Evolutionary conservation across 2,797 vertebrate species (phyloP), one percentile per base, ranked within the genome.

Genomic region (Botia kubotai): DNA sequence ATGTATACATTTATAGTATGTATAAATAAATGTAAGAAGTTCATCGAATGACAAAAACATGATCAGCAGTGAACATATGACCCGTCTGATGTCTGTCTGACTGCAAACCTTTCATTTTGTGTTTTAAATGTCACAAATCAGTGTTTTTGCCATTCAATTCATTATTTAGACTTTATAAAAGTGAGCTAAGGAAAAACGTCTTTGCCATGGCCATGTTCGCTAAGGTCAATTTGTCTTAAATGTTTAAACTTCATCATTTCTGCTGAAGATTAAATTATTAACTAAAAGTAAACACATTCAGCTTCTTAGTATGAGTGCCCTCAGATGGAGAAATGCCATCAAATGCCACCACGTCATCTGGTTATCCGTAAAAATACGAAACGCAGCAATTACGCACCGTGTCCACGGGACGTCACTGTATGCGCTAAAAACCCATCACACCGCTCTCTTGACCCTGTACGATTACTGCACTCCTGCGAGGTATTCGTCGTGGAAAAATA

Each of bases 101-200:
- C 65, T 10, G 72, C 50, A 1, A 7, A 5, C n/a, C 63, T 77
- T 1, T 46, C 69, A 21, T 86, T 71, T 17, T 86, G 85, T 72
- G 74, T 33, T 8, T 75, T 69, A 52, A 84, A 86, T 19, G 6
- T 82, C 48, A 73, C 84, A 50, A 17, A 2, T 26, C 85, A 80
- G 6, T 76, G 65, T 53, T 80, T 77, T 66, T 86, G 85, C 75
- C 80, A 86, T 6, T n/a, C 0, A 43, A 33, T 53, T 73, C 79
- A 12, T 2, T 84, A 69, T 33, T 6, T n/a, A 70, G 12, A 16
- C 26, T 86, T 7, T 77, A 84, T 11, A 60, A 46, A 48, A 29
- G 4, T 1, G 48, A 26, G 75, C 3, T 70, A 6, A 55, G 0
- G 0, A 4, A 14, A 13, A 1, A 65, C 53, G 13, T 39, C 17